Base-by-base conservation (phyloP, 2,797 vertebrate genomes). In the Heteromormyrus szaboi region DNA sequence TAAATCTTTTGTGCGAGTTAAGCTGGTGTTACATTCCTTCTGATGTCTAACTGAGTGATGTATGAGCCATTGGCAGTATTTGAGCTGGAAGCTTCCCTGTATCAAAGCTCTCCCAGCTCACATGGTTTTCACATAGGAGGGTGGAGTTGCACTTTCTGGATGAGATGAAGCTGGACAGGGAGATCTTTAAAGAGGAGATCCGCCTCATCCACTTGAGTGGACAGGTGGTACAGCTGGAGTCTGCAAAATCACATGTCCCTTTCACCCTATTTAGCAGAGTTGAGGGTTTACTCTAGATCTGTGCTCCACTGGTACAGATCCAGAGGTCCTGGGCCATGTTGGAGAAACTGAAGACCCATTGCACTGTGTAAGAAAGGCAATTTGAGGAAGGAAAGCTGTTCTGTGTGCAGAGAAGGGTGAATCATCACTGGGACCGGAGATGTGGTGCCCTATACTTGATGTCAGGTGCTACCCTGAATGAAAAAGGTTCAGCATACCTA, bases 131-230 rank as follows among this genome's bases (percentile, higher is more conserved):
- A 41, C 89, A 90, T 92, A 96, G 96, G 88, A 92, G 93, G 90
- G 37, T 94, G 84, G 95, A 96, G 65, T 87, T 92, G 89, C 93
- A 90, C 86, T 91, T 96, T 86, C 90, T 96, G 92, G 92, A 94
- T 88, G 94, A 93, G 91, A 94, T 96, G 93, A 95, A 92, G 90
- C 93, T 95, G 83, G 95, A 96, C 91, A 95, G 91, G 46, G 92
- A 94, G 85, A 92, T 96, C 90, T 96, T 97, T 90, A 94, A 95
- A 93, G 95, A 96, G 89, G 95, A 96, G 89, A 95, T 95, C 88
- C 93, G 92, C 87, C 90, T 96, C 54, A 94, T 96, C 0, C 95
- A 94, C 93, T 92, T 94, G 25, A 95, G 92, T 90, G 92, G 92
- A 11, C 93, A 95, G 88, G 90, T 89, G 56, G 88, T 93, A 72